These are phyloP conservation scores for Salmo trutta DNA, from an alignment of 2,797 vertebrate species.

Conservation along the genomic window DNA sequence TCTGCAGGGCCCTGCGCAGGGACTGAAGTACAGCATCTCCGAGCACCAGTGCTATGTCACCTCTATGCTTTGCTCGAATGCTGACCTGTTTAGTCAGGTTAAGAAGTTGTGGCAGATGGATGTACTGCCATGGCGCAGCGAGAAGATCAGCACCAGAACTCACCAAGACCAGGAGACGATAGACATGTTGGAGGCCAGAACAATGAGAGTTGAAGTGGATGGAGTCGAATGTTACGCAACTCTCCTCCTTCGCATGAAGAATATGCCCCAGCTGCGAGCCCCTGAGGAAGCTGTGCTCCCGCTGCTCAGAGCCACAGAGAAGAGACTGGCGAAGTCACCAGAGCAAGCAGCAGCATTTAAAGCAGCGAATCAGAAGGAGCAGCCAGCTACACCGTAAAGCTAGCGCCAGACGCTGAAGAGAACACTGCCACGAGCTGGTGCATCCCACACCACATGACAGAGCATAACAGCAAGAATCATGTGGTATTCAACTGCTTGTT, in stretches of 20 bases:
- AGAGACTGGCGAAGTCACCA: neutral
- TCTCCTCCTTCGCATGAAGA: neutral
- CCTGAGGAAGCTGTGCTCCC: neutral
- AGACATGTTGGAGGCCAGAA: conserved; percentile 1
- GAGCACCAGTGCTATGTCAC: conserved; percentile 12
- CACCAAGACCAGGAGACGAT: conserved; percentile 18
- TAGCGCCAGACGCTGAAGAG: neutral
- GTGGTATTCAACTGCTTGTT: conserved; percentile 12
- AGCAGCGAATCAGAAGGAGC: neutral
- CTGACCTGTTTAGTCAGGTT: neutral
- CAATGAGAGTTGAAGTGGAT: conserved; percentile 4
- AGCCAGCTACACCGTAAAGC: neutral
- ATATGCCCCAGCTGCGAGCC: neutral
- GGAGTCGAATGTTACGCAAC: conserved; percentile 15
- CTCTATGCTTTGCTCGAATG: neutral
- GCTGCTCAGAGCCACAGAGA: conserved; percentile 8
- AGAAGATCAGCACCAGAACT: conserved; percentile 12
- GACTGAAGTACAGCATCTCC: neutral
- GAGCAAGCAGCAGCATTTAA: neutral
- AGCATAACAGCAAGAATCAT: conserved; percentile 13
- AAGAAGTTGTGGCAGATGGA: conserved; percentile 19
- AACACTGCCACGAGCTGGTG: conserved; percentile 4
- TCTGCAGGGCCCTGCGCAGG: conserved; percentile 19
- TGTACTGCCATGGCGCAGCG: neutral
- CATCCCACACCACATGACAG: neutral